Base-by-base conservation (phyloP, 2,113 vertebrate species). In the Sylvia atricapilla region DNA sequence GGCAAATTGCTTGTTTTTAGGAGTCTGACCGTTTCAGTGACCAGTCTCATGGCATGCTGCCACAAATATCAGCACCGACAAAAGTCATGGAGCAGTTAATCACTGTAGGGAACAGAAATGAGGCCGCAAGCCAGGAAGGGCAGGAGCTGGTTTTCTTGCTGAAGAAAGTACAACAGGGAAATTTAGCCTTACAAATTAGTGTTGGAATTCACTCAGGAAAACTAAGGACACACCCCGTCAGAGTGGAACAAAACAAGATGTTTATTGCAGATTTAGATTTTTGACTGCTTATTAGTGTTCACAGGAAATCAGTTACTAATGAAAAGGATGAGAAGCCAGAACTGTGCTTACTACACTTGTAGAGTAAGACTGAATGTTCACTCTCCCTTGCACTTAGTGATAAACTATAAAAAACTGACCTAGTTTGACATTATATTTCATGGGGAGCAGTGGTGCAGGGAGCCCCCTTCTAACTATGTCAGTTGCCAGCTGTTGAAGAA, bases 191-290 rank as follows among this genome's bases (percentile, higher is more conserved):
- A 86, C 21, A 90, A 49, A 10, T 20, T 19, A 67, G 37, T 31
- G 50, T 13, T 89, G 73, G 72, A 93, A 87, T 59, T 92, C 27
- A 63, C 60, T 67, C 68, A 90, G 72, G 43, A 92, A 90, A 89
- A 74, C 35, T 63, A 70, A 70, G 43, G 52, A 84, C 76, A 78
- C 68, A 81, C 59, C 50, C 80, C 67, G 39, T 81, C 3, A 52
- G 16, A 83, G 24, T 35, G 17, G 43, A 95, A 67, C 39, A 78
- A 89, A 94, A 49, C 43, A 93, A 80, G n/a, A 39, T 3, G 8
- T 50, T 89, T 75, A 79, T 33, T 46, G 69, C 11, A 70, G n/a
- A 67, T 74, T 86, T 79, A 66, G 35, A 49, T 41, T 93, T 68
- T 68, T 80, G 41, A 84, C 37, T 63, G 39, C 16, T 66, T 66